phyloP scores from a whole-genome alignment of 2,888 invertebrate species.

The Branchellion lobata region DNA sequence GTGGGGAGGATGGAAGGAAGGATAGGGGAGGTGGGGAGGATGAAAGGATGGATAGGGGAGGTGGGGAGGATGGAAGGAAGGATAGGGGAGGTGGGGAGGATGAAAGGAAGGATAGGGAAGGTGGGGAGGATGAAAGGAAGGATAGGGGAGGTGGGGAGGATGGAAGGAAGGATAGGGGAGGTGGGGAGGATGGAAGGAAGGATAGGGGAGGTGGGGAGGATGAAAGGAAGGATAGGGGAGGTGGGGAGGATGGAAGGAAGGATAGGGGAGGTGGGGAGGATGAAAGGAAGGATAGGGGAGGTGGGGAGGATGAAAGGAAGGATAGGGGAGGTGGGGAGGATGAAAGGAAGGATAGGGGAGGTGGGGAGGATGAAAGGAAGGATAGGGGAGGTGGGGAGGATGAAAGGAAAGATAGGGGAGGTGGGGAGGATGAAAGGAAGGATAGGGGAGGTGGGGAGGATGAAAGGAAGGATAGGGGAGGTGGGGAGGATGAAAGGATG shows the following conservation, averaged over 20 bases:
- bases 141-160: neutral
- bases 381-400: too few relatives aligned
- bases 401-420: neutral
- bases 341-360: too few relatives aligned
- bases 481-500: neutral
- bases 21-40: too few relatives aligned
- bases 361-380: too few relatives aligned
- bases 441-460: neutral
- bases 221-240: neutral
- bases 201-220: neutral
- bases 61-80: too few relatives aligned
- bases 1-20: too few relatives aligned
- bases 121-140: neutral
- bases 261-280: too few relatives aligned
- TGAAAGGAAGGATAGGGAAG: neutral
- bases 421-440: neutral
- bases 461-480: neutral
- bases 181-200: neutral
- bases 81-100: too few relatives aligned
- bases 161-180: neutral
- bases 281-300: too few relatives aligned
- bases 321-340: too few relatives aligned
- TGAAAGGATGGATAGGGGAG: too few relatives aligned
- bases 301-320: too few relatives aligned
- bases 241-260: neutral